These are phyloP conservation scores for Drosophila cardini DNA, from an alignment of 1,140 invertebrate genomes.

Conservation along the genomic window DNA sequence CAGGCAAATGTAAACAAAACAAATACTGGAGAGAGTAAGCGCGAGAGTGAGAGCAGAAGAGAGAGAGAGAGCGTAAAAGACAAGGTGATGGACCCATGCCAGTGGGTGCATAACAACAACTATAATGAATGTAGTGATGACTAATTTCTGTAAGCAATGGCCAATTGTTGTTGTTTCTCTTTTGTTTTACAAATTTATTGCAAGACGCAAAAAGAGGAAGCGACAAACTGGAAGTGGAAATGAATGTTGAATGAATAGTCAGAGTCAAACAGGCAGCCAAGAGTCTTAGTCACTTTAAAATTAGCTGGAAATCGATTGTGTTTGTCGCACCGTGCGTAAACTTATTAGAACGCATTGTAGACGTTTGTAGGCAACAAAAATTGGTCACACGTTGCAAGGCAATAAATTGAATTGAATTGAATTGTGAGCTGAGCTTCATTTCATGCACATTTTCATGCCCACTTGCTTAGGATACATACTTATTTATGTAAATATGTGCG, in stretches of 20 bases:
- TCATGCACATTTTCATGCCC: not conserved
- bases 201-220: conserved; percentile 61
- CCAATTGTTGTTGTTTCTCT: conserved; percentile 44
- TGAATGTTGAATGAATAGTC: conserved; percentile 42
- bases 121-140: conserved; percentile 50
- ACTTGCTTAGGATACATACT: not conserved
- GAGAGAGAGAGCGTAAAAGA: conserved; percentile 24
- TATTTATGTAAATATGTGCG: conserved; percentile 8
- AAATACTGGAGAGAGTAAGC: conserved; percentile 27
- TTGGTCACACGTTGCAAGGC: conserved; percentile 39
- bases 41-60: conserved; percentile 18
- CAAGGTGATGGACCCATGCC: conserved; percentile 73
- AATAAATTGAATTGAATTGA: conserved; percentile 35
- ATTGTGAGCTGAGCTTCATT: conserved; percentile 7
- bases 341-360: conserved; percentile 30
- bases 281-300: conserved; percentile 61
- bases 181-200: conserved; percentile 56
- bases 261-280: not conserved
- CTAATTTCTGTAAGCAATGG: conserved; percentile 55
- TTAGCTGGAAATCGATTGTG: conserved; percentile 50
- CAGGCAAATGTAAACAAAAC: conserved; percentile 34
- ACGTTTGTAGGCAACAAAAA: conserved; percentile 26
- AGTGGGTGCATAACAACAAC: conserved; percentile 58
- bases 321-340: conserved; percentile 3
- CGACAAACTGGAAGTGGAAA: conserved; percentile 74